phyloP scores from a whole-genome alignment of 1,140 invertebrate species.

The Onthophagus taurus region DNA sequence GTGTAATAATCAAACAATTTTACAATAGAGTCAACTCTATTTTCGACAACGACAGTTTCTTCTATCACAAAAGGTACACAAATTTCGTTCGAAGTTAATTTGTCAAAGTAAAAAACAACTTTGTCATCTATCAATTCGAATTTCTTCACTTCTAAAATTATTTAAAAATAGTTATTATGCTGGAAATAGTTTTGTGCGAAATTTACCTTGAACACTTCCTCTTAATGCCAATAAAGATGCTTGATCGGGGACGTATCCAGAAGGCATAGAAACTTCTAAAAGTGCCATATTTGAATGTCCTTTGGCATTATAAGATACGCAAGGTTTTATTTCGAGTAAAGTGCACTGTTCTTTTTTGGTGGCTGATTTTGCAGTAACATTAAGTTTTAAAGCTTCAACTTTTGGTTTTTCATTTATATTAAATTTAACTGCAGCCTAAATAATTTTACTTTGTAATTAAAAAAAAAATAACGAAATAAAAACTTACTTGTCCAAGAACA shows the following conservation, averaged over 20 bases:
- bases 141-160: conserved; percentile 38
- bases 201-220: conserved; percentile 25
- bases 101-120: conserved; percentile 43
- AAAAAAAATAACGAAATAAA: background rate
- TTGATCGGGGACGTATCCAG: conserved; percentile 50
- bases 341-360: conserved; percentile 31
- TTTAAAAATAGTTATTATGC: background rate
- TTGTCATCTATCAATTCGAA: conserved; percentile 42
- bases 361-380: conserved; percentile 24
- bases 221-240: conserved; percentile 37
- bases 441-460: background rate
- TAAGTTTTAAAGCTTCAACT: conserved; percentile 29
- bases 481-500: conserved; percentile 45
- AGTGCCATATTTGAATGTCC: conserved; percentile 48
- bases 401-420: conserved; percentile 23
- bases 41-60: conserved; percentile 28
- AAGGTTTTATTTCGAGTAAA: conserved; percentile 27
- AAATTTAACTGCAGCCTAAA: conserved; percentile 16
- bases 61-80: conserved; percentile 42
- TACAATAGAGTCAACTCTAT: conserved; percentile 41
- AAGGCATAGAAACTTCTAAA: conserved; percentile 51
- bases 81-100: conserved; percentile 35
- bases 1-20: conserved; percentile 64
- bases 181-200: conserved; percentile 1
- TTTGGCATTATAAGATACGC: conserved; percentile 26